Evolutionary conservation across 2,113 vertebrate species (phyloP).

Genomic region (Suricata suricatta): DNA sequence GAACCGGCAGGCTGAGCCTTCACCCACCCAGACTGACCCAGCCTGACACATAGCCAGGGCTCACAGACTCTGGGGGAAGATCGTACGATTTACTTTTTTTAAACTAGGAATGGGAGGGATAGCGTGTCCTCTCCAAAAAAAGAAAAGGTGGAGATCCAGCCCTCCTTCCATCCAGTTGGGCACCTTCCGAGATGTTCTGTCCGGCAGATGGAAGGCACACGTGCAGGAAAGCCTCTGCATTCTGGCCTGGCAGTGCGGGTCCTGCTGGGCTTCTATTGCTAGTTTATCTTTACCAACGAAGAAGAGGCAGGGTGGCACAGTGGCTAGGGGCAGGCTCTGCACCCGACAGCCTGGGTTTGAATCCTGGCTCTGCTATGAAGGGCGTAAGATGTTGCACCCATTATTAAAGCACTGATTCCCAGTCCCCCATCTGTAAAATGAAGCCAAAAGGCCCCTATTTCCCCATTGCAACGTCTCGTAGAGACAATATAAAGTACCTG

Average conservation of each 20-base stretch:
- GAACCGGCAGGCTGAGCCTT: neutral
- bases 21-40: neutral
- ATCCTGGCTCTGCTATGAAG: neutral
- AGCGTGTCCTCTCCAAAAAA: neutral
- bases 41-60: neutral
- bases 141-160: neutral
- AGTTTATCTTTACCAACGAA: neutral
- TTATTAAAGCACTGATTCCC: neutral
- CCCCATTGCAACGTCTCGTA: neutral
- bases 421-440: neutral
- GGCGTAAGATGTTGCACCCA: neutral
- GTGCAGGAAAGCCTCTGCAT: neutral
- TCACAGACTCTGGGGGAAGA: neutral
- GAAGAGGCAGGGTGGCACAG: accelerated
- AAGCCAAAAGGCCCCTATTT: neutral
- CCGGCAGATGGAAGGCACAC: neutral
- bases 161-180: neutral
- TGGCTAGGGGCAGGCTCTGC: neutral
- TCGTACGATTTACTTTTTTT: neutral
- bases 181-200: neutral
- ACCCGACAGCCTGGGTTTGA: neutral
- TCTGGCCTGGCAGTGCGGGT: neutral
- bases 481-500: neutral
- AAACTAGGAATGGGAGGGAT: neutral
- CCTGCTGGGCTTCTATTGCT: neutral